Percentiles rank a stretch among this genome's conserved stretches.
phyloP scores from a whole-genome alignment of 2,797 vertebrate genomes.

The Myotis daubentonii region DNA sequence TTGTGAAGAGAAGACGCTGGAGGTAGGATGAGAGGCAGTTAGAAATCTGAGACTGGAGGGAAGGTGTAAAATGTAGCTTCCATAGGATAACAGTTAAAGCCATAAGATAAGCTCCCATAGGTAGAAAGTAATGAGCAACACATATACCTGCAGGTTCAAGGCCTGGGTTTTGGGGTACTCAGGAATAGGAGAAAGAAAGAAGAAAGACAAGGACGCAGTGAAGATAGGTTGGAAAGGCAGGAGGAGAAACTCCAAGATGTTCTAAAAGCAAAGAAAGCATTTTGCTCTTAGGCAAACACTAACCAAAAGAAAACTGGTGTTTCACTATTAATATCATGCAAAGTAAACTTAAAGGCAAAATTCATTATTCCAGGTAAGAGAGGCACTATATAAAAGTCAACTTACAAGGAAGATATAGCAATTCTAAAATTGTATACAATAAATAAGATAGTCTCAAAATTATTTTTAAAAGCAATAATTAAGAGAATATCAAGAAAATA shows the following conservation, averaged over 20 bases:
- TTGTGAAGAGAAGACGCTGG: not conserved
- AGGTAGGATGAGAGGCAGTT: not conserved
- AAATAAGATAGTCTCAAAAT: constrained; percentile 14
- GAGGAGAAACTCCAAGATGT: not conserved
- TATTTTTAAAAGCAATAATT: not conserved
- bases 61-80: not conserved
- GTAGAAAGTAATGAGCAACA: not conserved
- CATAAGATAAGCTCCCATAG: not conserved
- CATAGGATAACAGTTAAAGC: not conserved
- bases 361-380: constrained; percentile 5
- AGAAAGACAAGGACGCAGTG: not conserved
- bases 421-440: not conserved
- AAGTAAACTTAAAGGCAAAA: constrained; percentile 15
- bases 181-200: not conserved
- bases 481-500: not conserved
- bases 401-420: not conserved
- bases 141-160: not conserved
- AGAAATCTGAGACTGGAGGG: not conserved
- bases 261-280: constrained; percentile 5
- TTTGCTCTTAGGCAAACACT: not conserved
- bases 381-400: not conserved
- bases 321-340: not conserved
- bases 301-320: not conserved
- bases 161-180: not conserved
- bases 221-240: not conserved